Evolutionary conservation across 2,888 invertebrate genomes (phyloP).

Genomic region (Drosophila leonis): DNA sequence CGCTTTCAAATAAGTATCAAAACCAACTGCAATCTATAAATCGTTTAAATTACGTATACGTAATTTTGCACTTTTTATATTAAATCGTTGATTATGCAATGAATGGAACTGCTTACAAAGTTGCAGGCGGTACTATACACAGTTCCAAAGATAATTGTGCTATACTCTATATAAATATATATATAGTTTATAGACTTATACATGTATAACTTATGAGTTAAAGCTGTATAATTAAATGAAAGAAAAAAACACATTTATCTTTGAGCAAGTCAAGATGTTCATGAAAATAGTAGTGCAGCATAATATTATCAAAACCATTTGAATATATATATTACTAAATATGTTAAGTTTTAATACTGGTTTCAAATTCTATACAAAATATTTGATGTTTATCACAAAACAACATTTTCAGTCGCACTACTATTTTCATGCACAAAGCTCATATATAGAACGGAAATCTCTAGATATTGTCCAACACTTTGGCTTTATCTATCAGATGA

Average conservation of each 20-base stretch:
- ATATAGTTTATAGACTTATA: background rate
- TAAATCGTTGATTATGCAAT: conserved; percentile 23
- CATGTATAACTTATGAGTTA: background rate
- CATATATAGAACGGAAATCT: background rate
- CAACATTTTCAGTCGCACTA: no score
- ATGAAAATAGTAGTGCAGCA: no score
- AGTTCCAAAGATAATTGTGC: background rate
- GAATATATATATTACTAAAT: no score
- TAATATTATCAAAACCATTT: no score
- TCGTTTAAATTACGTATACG: conserved; percentile 45
- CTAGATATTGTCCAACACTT: no score
- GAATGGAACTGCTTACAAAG: conserved; percentile 10
- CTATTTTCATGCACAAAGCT: no score
- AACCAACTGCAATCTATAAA: conserved; percentile 29
- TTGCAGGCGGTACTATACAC: conserved; percentile 1
- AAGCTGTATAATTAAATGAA: background rate
- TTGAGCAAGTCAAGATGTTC: background rate
- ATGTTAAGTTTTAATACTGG: no score
- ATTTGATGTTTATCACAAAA: no score
- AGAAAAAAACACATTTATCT: background rate
- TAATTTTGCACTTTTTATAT: conserved; percentile 13
- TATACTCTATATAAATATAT: background rate
- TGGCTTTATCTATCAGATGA: background rate
- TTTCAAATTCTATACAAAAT: no score
- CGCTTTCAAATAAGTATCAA: background rate